These are phyloP conservation scores for Nineta flava DNA, from an alignment of 2,888 invertebrate genomes.

Conservation along the genomic window DNA sequence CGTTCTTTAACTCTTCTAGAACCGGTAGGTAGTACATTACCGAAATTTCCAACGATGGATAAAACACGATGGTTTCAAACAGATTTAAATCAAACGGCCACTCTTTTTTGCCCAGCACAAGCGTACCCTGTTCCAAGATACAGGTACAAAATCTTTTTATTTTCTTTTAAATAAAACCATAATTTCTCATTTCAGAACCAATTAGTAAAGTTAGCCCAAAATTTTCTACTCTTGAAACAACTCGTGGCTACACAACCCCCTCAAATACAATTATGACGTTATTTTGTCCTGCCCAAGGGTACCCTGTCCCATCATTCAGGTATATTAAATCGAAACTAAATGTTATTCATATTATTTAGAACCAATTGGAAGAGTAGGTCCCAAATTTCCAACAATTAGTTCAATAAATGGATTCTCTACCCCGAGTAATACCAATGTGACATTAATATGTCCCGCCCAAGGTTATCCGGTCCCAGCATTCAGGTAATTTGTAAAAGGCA, in stretches of 20 bases:
- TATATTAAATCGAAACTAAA: neutral
- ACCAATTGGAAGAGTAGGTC: constrained; percentile 44
- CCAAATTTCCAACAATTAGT: constrained; percentile 42
- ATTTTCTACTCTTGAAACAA: constrained; percentile 47
- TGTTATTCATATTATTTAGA: constrained; percentile 27
- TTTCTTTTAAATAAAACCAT: neutral
- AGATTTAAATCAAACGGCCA: constrained; percentile 30
- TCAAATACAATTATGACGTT: constrained; percentile 27
- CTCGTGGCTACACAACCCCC: constrained; percentile 40
- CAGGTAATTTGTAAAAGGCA: constrained; percentile 35
- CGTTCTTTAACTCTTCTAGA: constrained; percentile 29
- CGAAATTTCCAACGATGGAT: constrained; percentile 34
- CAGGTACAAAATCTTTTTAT: constrained; percentile 35
- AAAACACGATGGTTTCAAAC: constrained; percentile 28
- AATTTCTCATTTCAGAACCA: constrained; percentile 28
- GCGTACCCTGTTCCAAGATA: constrained; percentile 54
- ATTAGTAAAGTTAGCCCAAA: constrained; percentile 43
- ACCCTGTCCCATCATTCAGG: constrained; percentile 2
- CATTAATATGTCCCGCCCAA: constrained; percentile 58
- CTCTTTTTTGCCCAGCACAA: constrained; percentile 47
- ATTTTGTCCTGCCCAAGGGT: constrained; percentile 37
- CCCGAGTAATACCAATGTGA: constrained; percentile 34
- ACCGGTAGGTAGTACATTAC: constrained; percentile 61
- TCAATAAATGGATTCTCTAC: constrained; percentile 39
- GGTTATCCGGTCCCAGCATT: constrained; percentile 57